Base-by-base conservation (phyloP, 2,113 vertebrate species). In the Cephalopterus ornatus region DNA sequence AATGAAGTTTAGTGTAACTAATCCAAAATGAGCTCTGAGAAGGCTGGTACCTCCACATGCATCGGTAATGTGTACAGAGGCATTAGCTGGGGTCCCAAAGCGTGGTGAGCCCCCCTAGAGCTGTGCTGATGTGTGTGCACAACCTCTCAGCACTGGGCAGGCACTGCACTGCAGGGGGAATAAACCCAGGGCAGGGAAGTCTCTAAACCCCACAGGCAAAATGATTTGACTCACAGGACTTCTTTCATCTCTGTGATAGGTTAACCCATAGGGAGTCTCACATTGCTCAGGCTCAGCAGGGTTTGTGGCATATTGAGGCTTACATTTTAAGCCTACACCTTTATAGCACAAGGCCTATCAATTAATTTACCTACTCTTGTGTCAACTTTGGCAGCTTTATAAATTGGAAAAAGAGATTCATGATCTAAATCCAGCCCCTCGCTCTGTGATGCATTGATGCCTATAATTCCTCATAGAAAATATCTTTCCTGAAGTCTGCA, bases 401-500 rank as follows among this genome's bases (percentile, higher is more conserved):
- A 96, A 95, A 95, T 95, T 94, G 93, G 88, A 91, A 93, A 89
- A 97, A 97, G 92, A 96, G 94, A 92, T 95, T 96, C 94, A 94
- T 93, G 97, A 77, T 93, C 93, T 96, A 97, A 97, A 93, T 92
- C 85, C 82, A 95, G 62, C 85, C 92, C 81, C 88, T 95, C 85
- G 58, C 94, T 96, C 92, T 92, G 86, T 0, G 4, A 83, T 85
- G 80, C 93, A 89, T 65, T 89, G 95, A 97, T 95, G 94, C 78
- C 92, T 96, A 20, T 95, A 96, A 96, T 96, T 96, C 96, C 92
- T 96, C 95, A 96, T 94, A 96, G 93, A 97, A 96, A 96, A 95
- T 94, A 94, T 96, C 89, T 96, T 97, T 97, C 95, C 96, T 97
- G 95, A 96, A 96, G 95, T 96, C 96, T 97, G 94, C 95, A 95